A percentile compares a stretch with the other conserved stretches of the same genome.
phyloP scores from a whole-genome alignment of 2,113 vertebrate genomes.

The Lycaon pictus region DNA sequence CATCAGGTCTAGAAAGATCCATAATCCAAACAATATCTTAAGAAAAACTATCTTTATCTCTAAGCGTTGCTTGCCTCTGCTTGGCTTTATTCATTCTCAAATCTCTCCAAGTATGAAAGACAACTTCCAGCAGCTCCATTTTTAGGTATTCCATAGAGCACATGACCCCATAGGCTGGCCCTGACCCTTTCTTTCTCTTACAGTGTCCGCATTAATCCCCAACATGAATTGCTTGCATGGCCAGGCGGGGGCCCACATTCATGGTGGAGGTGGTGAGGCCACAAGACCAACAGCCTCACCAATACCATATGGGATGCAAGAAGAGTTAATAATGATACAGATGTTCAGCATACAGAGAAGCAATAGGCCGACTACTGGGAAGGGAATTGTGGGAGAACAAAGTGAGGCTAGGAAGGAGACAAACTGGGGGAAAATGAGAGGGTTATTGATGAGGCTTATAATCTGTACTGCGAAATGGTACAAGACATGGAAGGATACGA shows the following conservation, averaged over 20 bases:
- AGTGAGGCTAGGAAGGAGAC: neutral
- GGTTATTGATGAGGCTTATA: neutral
- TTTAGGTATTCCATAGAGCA: neutral
- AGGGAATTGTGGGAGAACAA: neutral
- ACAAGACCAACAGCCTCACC: neutral
- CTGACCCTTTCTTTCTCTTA: neutral
- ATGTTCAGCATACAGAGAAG: neutral
- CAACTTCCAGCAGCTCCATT: neutral
- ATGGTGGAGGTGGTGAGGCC: neutral
- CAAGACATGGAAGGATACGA: neutral
- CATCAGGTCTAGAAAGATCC: neutral
- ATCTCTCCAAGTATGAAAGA: neutral
- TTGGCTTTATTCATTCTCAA: conserved; percentile 24
- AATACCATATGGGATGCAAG: neutral
- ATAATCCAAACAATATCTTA: neutral
- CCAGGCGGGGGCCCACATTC: neutral
- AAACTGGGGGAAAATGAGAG: neutral
- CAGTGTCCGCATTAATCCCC: neutral
- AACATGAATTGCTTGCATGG: neutral
- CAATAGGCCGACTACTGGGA: neutral
- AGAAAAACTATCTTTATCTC: neutral
- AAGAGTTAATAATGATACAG: neutral
- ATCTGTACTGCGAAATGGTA: neutral
- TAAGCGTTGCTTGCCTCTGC: neutral
- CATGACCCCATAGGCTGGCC: neutral